Evolutionary conservation across 2,888 invertebrate species (phyloP).

Genomic region (Escarpia spicata): DNA sequence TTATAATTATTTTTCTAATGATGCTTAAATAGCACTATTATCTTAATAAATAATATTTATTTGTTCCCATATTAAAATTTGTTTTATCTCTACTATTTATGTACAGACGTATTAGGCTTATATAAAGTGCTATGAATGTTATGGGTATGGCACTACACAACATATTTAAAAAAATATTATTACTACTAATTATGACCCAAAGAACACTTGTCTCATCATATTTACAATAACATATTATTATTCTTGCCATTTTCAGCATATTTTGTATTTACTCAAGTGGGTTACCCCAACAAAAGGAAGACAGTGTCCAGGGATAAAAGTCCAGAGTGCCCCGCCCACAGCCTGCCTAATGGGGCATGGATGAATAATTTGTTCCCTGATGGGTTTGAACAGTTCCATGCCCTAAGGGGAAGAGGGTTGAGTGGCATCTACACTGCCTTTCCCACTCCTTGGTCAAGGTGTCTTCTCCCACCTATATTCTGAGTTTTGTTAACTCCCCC

Average conservation of each 20-base stretch:
- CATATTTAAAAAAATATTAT: no score
- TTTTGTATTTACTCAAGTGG: not conserved
- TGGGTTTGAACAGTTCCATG: not conserved
- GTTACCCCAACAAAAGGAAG: not conserved
- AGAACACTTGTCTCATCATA: not conserved
- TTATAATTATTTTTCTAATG: no score
- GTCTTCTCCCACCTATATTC: no score
- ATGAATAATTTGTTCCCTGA: not conserved
- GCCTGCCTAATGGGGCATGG: not conserved
- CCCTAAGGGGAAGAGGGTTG: not conserved
- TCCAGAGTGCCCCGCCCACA: not conserved
- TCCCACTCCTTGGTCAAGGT: no score
- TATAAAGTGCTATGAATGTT: no score
- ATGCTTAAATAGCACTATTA: no score
- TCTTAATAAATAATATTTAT: no score
- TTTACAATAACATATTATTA: not conserved
- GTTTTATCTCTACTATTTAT: no score
- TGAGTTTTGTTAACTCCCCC: no score
- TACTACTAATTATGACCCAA: not conserved
- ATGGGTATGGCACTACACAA: no score
- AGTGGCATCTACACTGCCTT: not conserved
- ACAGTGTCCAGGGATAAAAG: not conserved
- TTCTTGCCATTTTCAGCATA: slow-evolving; percentile 6
- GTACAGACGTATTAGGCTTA: no score
- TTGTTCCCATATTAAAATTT: no score